phyloP scores from a whole-genome alignment of 2,113 vertebrate genomes.

The Elephantulus edwardii region DNA sequence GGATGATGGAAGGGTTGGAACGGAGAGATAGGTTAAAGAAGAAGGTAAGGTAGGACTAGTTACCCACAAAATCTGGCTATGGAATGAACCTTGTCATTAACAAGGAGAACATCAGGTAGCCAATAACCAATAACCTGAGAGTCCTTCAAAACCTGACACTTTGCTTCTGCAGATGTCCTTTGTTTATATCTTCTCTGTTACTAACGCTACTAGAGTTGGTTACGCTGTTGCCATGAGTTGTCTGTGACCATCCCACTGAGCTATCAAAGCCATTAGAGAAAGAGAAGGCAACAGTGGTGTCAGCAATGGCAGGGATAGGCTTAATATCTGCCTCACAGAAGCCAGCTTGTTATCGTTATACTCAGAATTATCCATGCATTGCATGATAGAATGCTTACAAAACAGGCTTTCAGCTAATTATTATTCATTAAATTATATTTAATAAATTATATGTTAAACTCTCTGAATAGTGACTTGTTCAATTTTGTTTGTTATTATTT shows the following conservation, averaged over 20 bases:
- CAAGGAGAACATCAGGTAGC: neutral
- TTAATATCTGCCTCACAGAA: neutral
- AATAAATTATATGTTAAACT: too few species aligned
- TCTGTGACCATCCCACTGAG: neutral
- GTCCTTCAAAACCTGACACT: neutral
- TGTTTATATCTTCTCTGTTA: neutral
- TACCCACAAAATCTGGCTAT: neutral
- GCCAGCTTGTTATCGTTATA: neutral
- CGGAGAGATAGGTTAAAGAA: neutral
- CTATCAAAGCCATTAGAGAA: neutral
- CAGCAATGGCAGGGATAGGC: neutral
- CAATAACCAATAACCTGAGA: too few species aligned
- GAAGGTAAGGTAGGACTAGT: neutral
- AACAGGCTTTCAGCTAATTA: constrained; percentile 28
- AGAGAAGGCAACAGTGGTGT: neutral
- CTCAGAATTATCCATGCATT: neutral
- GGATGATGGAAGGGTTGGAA: neutral
- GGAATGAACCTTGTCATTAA: neutral
- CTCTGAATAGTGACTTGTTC: neutral
- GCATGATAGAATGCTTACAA: neutral
- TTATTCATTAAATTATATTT: too few species aligned
- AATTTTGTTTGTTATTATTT: constrained; percentile 7
- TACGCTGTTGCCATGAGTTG: neutral
- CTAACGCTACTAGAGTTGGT: neutral
- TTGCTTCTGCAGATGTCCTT: neutral